Conservation (phyloP, 2,888 invertebrate species). For the Synergus umbraculus region DNA sequence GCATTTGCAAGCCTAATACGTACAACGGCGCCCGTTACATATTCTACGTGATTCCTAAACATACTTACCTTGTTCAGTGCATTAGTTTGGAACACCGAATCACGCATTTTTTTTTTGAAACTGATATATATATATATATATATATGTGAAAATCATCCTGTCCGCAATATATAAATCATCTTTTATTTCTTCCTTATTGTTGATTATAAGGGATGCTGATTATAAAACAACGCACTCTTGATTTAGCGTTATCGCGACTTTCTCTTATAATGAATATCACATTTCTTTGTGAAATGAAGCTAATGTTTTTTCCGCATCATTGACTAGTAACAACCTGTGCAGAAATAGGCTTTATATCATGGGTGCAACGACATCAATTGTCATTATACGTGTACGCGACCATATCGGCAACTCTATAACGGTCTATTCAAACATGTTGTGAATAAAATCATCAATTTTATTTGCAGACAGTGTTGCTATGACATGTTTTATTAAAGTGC, state of each 20-base stretch:
- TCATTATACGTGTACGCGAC: slow-evolving; percentile 15
- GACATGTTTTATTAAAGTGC: slow-evolving; percentile 8
- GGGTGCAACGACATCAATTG: slow-evolving; percentile 30
- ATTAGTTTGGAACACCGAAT: not conserved
- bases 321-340: slow-evolving; percentile 15
- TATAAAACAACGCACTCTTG: not conserved
- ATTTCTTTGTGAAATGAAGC: slow-evolving; percentile 19
- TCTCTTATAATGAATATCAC: not conserved
- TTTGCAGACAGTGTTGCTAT: slow-evolving; percentile 20
- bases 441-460: slow-evolving; percentile 35
- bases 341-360: slow-evolving; percentile 8
- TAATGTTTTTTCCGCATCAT: slow-evolving; percentile 23
- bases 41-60: slow-evolving; percentile 31
- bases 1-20: slow-evolving; percentile 35
- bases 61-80: slow-evolving; percentile 16
- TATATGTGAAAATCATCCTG: not conserved
- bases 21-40: slow-evolving; percentile 25
- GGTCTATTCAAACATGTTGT: slow-evolving; percentile 3
- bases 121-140: not conserved
- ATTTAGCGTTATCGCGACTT: not conserved
- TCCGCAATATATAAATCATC: too few relatives aligned
- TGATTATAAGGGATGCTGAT: not conserved
- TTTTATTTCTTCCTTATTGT: not conserved
- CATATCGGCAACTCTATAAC: slow-evolving; percentile 25
- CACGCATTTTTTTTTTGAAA: not conserved